Percentiles rank a stretch among this genome's conserved stretches.
These are phyloP conservation scores for Anarsia innoxiella DNA, from an alignment of 2,888 invertebrate species.

Conservation along the genomic window DNA sequence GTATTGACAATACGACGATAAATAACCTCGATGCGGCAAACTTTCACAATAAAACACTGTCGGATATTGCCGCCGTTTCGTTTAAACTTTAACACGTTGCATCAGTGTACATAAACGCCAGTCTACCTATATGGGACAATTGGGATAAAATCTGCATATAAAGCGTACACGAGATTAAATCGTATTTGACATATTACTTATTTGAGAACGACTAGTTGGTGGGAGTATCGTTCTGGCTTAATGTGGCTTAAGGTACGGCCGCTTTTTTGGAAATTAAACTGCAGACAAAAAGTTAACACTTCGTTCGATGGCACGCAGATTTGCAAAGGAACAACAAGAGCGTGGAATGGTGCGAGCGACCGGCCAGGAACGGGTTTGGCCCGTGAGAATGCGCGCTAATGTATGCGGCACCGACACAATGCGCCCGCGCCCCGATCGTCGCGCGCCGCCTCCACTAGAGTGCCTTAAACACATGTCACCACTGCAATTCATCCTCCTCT, in stretches of 20 bases:
- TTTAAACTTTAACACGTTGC: slow-evolving; percentile 17
- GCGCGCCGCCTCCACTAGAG: slow-evolving; percentile 8
- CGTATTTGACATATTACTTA: slow-evolving; percentile 16
- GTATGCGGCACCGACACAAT: slow-evolving; percentile 51
- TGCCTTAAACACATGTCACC: slow-evolving; percentile 35
- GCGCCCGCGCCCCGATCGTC: slow-evolving; percentile 23
- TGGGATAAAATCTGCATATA: slow-evolving; percentile 19
- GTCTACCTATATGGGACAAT: slow-evolving; percentile 12
- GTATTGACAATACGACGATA: slow-evolving; percentile 35
- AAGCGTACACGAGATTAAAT: slow-evolving; percentile 19
- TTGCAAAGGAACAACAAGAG: slow-evolving; percentile 55
- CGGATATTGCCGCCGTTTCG: slow-evolving; percentile 15
- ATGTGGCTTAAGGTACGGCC: slow-evolving; percentile 42
- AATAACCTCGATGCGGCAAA: slow-evolving; percentile 28
- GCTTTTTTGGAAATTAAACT: slow-evolving; percentile 47
- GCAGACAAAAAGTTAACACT: slow-evolving; percentile 27
- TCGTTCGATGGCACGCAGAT: slow-evolving; percentile 35
- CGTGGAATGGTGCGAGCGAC: slow-evolving; percentile 24
- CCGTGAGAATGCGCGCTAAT: slow-evolving; percentile 57
- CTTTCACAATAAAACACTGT: slow-evolving; percentile 30
- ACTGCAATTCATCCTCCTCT: slow-evolving; percentile 23
- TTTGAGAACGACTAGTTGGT: slow-evolving; percentile 13
- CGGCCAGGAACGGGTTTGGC: slow-evolving; percentile 50
- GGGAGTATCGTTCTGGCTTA: slow-evolving; percentile 31
- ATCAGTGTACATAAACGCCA: slow-evolving; percentile 20